These are phyloP conservation scores for Drosophila pegasa DNA, from an alignment of 2,888 invertebrate genomes.

Conservation along the genomic window DNA sequence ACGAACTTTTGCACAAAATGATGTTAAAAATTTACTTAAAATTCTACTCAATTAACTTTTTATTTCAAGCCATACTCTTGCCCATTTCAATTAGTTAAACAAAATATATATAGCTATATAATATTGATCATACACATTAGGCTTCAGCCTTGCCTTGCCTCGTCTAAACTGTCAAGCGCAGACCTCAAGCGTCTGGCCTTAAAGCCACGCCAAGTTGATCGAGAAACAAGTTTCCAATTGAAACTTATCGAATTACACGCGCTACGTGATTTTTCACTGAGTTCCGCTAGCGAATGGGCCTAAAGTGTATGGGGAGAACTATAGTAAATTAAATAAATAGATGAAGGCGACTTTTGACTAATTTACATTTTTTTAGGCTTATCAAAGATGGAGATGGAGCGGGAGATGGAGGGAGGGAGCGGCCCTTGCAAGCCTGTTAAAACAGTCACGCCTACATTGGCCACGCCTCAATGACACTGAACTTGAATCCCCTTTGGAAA, in stretches of 20 bases:
- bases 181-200: conserved; percentile 45
- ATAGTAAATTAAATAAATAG: conserved; percentile 28
- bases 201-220: conserved; percentile 58
- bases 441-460: conserved; percentile 24
- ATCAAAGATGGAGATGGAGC: neutral
- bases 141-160: conserved; percentile 20
- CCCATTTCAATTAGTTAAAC: conserved; percentile 10
- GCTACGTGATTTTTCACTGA: conserved; percentile 41
- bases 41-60: neutral
- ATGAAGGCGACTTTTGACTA: conserved; percentile 40
- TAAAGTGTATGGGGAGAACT: conserved; percentile 34
- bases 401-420: neutral
- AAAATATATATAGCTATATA: conserved; percentile 17
- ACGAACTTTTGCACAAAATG: too few species aligned
- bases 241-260: conserved; percentile 54
- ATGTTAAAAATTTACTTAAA: neutral
- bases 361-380: conserved; percentile 35
- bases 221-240: conserved; percentile 64
- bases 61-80: neutral
- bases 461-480: conserved; percentile 63
- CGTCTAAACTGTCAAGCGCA: conserved; percentile 25
- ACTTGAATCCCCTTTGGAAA: conserved; percentile 42
- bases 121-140: too few species aligned
- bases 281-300: conserved; percentile 57
- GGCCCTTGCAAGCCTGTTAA: neutral